These are phyloP conservation scores for Taeniopygia guttata DNA, from an alignment of 2,797 vertebrate genomes.

Conservation along the genomic window DNA sequence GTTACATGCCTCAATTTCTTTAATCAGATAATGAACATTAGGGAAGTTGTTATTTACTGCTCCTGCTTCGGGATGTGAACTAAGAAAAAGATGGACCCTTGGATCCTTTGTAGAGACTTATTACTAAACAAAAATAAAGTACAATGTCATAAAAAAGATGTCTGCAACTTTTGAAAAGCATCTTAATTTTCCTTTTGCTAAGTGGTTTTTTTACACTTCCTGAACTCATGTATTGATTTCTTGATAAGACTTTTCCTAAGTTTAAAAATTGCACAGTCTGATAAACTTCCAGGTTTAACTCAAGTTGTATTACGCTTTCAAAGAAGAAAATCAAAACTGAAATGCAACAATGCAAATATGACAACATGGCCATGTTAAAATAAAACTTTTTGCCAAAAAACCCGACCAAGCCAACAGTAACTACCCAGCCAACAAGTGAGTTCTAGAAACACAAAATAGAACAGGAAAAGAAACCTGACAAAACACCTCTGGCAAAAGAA, in stretches of 20 bases:
- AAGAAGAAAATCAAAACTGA: not conserved
- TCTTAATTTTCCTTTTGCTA: not conserved
- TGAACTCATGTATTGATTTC: not conserved
- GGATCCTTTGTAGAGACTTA: not conserved
- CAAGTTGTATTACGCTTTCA: not conserved
- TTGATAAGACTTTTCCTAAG: not conserved
- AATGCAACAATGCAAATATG: not conserved
- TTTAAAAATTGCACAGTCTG: not conserved
- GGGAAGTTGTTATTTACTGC: constrained; percentile 33
- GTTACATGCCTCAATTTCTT: constrained; percentile 37
- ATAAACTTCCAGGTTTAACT: not conserved
- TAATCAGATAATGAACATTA: constrained; percentile 45
- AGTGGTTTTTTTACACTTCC: not conserved
- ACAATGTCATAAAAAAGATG: not conserved
- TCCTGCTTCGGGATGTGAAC: not conserved
- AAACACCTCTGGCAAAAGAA: not conserved
- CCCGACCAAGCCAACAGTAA: not conserved
- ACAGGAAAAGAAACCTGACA: not conserved
- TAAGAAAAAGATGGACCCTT: not conserved
- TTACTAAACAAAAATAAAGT: not conserved
- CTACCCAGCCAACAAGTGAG: not conserved
- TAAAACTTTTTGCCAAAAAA: not conserved
- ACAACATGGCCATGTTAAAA: not conserved
- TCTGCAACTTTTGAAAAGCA: not conserved
- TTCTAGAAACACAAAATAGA: not conserved